These are phyloP conservation scores for Anguilla pacifica DNA, from an alignment of 2,797 vertebrate genomes.

Conservation along the genomic window DNA sequence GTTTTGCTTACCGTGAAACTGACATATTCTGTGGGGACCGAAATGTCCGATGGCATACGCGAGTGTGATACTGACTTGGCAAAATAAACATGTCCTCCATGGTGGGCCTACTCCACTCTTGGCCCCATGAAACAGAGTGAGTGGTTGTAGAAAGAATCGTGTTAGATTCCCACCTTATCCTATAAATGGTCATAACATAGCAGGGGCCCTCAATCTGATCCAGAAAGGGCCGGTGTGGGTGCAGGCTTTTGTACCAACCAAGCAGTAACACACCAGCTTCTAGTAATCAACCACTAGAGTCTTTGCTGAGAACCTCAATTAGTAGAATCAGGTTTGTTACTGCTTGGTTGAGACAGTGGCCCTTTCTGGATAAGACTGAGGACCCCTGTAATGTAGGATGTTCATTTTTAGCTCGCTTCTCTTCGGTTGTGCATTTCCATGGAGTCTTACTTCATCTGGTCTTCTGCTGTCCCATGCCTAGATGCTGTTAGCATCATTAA, in stretches of 20 bases:
- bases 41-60: background rate
- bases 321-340: too few relatives aligned
- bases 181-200: too few relatives aligned
- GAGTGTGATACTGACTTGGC: background rate
- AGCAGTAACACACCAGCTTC: too few relatives aligned
- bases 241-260: too few relatives aligned
- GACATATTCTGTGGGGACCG: background rate
- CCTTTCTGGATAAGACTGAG: too few relatives aligned
- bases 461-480: background rate
- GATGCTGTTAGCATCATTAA: background rate
- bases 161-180: background rate
- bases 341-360: too few relatives aligned
- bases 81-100: background rate
- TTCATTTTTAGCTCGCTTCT: background rate
- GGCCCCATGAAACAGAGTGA: background rate
- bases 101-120: background rate
- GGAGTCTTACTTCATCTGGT: background rate
- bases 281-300: too few relatives aligned
- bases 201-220: too few relatives aligned
- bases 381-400: too few relatives aligned
- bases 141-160: background rate
- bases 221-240: too few relatives aligned
- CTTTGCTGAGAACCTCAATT: too few relatives aligned
- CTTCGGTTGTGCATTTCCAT: background rate
- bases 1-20: background rate